These are phyloP conservation scores for Sphaerophoria rueppellii DNA, from an alignment of 2,888 invertebrate genomes.

Conservation along the genomic window DNA sequence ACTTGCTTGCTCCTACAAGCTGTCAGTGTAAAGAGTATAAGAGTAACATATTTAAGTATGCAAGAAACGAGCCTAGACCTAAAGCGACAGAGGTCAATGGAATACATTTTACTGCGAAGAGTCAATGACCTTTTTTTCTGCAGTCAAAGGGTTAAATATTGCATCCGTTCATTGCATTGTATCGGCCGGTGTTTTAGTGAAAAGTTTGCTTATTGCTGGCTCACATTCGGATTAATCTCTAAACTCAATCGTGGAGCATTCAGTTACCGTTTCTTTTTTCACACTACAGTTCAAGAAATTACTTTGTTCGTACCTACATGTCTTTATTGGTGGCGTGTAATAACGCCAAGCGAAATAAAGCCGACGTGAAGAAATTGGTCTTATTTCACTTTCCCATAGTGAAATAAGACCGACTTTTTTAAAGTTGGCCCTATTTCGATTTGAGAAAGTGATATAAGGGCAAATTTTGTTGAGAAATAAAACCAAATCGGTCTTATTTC, in stretches of 20 bases:
- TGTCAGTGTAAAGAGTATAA: neutral
- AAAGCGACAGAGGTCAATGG: conserved; percentile 50
- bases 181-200: neutral
- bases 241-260: conserved; percentile 25
- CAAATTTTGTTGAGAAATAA: too few relatives aligned
- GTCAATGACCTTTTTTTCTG: conserved; percentile 45
- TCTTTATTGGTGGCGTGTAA: too few relatives aligned
- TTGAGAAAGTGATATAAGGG: too few relatives aligned
- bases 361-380: too few relatives aligned
- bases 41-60: neutral
- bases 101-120: conserved; percentile 46
- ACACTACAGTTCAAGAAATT: neutral
- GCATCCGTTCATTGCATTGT: neutral
- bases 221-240: neutral
- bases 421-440: too few relatives aligned
- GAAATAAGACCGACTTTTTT: too few relatives aligned
- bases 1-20: too few relatives aligned
- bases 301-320: too few relatives aligned
- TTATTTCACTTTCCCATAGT: too few relatives aligned
- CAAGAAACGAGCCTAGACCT: conserved; percentile 30
- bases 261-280: neutral
- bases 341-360: too few relatives aligned
- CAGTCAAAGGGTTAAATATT: conserved; percentile 15
- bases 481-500: too few relatives aligned
- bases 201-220: neutral